Percentiles rank a stretch among this genome's conserved stretches.
phyloP scores from a whole-genome alignment of 2,888 invertebrate species.

The Panopea generosa region DNA sequence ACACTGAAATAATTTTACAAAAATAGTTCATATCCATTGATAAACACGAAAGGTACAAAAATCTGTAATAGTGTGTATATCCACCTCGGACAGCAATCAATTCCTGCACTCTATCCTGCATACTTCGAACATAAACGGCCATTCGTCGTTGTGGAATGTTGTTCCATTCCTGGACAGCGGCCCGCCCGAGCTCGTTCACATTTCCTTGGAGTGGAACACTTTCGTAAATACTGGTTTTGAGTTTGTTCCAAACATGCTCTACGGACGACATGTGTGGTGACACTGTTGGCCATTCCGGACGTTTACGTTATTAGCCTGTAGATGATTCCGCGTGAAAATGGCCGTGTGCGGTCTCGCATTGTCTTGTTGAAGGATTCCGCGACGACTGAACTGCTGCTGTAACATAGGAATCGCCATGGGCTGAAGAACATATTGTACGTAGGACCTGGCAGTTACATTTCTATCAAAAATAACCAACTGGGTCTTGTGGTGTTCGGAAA shows the following conservation, averaged over 20 bases:
- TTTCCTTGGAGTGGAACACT: not conserved
- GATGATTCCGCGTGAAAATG: not conserved
- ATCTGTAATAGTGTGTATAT: conserved; percentile 2
- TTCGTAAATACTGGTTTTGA: not conserved
- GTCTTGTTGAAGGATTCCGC: conserved; percentile 2
- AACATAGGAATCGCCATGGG: conserved; percentile 21
- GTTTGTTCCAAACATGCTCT: conserved; percentile 11
- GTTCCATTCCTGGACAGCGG: conserved; percentile 5
- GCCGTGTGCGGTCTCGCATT: conserved; percentile 1
- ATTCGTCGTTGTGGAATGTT: not conserved
- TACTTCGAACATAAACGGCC: not conserved
- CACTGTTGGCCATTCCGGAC: conserved; percentile 7
- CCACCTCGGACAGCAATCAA: conserved; percentile 4
- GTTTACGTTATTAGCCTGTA: not conserved
- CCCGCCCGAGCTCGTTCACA: not conserved
- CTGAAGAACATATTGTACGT: conserved; percentile 12
- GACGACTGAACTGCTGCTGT: not conserved
- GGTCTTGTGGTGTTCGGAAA: conserved; percentile 19
- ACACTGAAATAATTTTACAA: too few relatives aligned
- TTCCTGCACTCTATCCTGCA: not conserved
- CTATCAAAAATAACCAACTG: conserved; percentile 20
- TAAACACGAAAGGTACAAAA: too few relatives aligned
- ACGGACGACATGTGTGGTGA: conserved; percentile 17
- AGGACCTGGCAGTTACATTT: conserved; percentile 15
- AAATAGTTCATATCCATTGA: too few relatives aligned